Base-by-base conservation (phyloP, 2,888 invertebrate genomes). In the Heliconius cydno region DNA sequence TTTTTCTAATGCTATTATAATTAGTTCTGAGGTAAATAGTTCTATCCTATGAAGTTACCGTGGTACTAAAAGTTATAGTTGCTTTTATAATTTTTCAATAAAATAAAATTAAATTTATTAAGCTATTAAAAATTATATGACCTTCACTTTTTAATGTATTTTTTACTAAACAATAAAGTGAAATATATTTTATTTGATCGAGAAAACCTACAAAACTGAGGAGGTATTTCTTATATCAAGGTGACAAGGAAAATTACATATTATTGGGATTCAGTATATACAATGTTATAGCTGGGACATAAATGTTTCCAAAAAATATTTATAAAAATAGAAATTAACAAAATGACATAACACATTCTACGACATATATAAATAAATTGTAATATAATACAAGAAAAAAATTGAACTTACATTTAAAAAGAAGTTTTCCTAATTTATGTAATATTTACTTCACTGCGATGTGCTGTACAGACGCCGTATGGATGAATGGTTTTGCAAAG, bases 1-100 rank as follows among this genome's bases (percentile, higher is more conserved):
- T 67, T 67, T 67, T 30, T 34, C 34, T 67, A 34, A 22, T 38
- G 66, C 34, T 66, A 66, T 30, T 7, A 68, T 68, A 65, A 65
- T 65, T 28, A n/a, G n/a, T 38, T 68, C 34, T 68, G 34, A 38
- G 38, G 34, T 38, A 68, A 68, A 22, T 13, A 68, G 19, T 34
- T 66, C 22, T 66, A 1, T 30, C 19, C 66, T 66, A 66, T 66
- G 30, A 30, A 34, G 28, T 66, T 19, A 66, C 10, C 66, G 30
- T 19, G 19, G 5, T 30, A 2, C 30, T 66, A 30, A 25, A 19
- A 30, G 30, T 19, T 25, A 19, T 30, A 19, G 66, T 9, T 28
- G 15, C 6, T 30, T 15, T 28, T 19, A 2, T 2, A 65, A 30
- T 65, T 15, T 28, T 65, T 12, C 15, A 25, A 15, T 65, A 13